Evolutionary conservation across 1,140 invertebrate genomes (phyloP).

Genomic region (Drosophila neocordata): DNA sequence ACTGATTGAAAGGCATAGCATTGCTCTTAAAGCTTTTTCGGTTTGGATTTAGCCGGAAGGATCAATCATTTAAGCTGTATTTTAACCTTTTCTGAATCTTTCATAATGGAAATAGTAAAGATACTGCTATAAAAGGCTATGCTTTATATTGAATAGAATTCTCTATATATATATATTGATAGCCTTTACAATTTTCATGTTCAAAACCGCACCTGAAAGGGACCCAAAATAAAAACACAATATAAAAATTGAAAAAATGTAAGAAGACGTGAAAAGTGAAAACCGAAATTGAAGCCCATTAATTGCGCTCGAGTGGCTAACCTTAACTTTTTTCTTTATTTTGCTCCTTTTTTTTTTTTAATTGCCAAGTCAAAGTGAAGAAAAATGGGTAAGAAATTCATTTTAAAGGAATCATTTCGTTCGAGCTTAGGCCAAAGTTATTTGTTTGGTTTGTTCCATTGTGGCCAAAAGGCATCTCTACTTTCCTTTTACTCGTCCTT

Average conservation of each 20-base stretch:
- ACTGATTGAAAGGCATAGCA: too few species aligned
- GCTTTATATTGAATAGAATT: too few species aligned
- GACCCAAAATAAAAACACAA: conserved; percentile 24
- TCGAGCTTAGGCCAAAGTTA: conserved; percentile 38
- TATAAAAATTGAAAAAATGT: conserved; percentile 16
- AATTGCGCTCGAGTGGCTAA: conserved; percentile 73
- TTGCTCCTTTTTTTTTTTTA: conserved; percentile 48
- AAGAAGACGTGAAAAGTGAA: conserved; percentile 32
- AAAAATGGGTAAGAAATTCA: conserved; percentile 42
- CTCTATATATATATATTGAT: too few species aligned
- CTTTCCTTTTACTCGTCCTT: conserved; percentile 18
- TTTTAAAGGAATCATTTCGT: conserved; percentile 52
- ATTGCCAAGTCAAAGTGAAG: conserved; percentile 37
- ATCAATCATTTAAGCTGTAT: too few species aligned
- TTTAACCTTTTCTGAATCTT: too few species aligned
- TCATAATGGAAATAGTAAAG: too few species aligned
- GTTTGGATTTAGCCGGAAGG: too few species aligned
- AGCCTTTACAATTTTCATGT: too few species aligned
- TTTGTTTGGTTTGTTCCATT: conserved; percentile 34
- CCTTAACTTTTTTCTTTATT: conserved; percentile 38
- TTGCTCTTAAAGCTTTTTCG: too few species aligned
- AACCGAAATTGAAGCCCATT: conserved; percentile 69
- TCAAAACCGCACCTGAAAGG: conserved; percentile 11
- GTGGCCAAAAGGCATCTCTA: conserved; percentile 7
- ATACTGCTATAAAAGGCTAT: too few species aligned